Conservation (phyloP, 2,888 invertebrate species). For the Caradrina kadenii region DNA sequence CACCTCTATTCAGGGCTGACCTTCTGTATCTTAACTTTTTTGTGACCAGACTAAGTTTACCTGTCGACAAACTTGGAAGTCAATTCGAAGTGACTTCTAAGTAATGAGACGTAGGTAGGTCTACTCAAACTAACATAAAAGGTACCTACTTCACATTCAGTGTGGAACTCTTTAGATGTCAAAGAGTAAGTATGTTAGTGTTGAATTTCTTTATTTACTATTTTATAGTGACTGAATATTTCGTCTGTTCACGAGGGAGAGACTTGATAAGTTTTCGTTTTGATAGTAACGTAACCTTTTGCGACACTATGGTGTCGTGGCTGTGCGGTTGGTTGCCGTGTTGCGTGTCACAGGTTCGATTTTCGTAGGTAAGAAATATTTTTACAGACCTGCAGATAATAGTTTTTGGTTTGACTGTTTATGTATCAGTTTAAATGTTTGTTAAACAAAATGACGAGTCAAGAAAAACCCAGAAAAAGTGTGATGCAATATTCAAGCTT, state of each 20-base stretch:
- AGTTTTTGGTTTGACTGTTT: no score
- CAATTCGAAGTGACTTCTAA: constrained; percentile 49
- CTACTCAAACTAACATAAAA: constrained; percentile 35
- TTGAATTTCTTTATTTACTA: not conserved
- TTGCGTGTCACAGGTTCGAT: no score
- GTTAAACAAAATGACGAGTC: no score
- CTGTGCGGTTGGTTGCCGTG: no score
- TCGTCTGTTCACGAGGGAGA: not conserved
- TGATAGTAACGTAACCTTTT: no score
- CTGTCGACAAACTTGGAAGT: constrained; percentile 49
- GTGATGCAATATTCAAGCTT: no score
- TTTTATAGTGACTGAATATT: not conserved
- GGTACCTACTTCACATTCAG: constrained; percentile 31
- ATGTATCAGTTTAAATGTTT: no score
- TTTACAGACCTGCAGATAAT: no score
- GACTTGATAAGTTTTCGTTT: not conserved
- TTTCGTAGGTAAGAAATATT: no score
- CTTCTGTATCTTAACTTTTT: constrained; percentile 3
- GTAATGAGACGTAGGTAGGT: constrained; percentile 36
- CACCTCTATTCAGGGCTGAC: rapidly evolving
- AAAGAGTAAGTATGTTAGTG: not conserved
- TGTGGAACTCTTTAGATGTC: constrained; percentile 3
- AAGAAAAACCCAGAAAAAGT: no score
- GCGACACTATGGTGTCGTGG: no score
- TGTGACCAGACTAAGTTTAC: constrained; percentile 36